Percentiles rank a stretch among this genome's conserved stretches.
Conservation (phyloP, 2,113 vertebrate species). For the Notiomystis cincta region DNA sequence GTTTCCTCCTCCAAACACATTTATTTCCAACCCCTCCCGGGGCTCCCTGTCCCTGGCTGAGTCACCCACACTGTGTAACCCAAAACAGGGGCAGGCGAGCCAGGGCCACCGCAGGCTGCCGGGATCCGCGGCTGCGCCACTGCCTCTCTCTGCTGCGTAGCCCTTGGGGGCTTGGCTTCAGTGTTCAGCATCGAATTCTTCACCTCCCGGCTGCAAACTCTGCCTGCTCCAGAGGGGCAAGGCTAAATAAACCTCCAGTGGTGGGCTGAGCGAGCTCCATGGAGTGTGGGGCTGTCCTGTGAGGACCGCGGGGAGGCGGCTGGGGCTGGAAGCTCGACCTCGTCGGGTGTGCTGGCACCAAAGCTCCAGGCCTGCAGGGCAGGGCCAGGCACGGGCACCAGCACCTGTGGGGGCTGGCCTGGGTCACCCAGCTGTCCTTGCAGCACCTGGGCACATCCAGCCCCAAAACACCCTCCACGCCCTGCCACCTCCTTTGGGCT, state of each 20-base stretch:
- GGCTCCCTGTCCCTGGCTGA: not conserved
- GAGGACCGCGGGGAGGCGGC: not conserved
- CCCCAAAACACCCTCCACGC: accelerated
- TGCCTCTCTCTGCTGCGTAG: not conserved
- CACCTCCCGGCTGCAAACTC: not conserved
- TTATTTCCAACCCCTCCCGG: not conserved
- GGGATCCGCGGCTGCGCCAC: accelerated
- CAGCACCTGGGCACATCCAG: not conserved
- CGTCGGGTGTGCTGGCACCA: accelerated
- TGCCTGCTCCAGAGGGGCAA: not conserved
- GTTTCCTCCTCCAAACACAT: not conserved
- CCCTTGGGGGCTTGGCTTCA: not conserved
- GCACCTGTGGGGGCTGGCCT: accelerated
- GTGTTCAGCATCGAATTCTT: not conserved
- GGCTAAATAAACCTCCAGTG: not conserved
- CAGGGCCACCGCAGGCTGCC: not conserved
- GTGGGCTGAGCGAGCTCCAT: not conserved
- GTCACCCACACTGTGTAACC: not conserved
- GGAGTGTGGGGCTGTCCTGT: not conserved
- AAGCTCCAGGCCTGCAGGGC: not conserved
- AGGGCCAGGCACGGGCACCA: not conserved
- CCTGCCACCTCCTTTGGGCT: not conserved
- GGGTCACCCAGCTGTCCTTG: accelerated
- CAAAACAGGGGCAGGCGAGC: not conserved
- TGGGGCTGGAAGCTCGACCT: not conserved